phyloP scores from a whole-genome alignment of 2,888 invertebrate species.

The Lochmaea capreae region DNA sequence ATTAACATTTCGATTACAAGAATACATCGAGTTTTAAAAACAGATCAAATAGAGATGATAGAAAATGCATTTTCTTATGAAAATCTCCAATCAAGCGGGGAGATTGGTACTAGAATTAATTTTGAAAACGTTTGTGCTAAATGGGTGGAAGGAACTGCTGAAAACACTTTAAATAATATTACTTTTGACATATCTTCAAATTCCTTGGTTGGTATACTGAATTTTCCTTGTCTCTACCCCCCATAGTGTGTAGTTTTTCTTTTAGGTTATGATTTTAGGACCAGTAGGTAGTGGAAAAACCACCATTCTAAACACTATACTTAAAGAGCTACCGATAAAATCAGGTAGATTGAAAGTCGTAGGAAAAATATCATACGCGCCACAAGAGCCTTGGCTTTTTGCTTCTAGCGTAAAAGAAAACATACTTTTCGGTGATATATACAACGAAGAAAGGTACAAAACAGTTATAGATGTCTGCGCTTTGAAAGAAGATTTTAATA shows the following conservation, averaged over 20 bases:
- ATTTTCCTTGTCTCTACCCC: too few species aligned
- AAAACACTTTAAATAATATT: conserved; percentile 65
- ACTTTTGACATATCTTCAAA: conserved; percentile 60
- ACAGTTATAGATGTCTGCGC: conserved; percentile 75
- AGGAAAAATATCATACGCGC: conserved; percentile 70
- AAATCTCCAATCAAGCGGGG: conserved; percentile 59
- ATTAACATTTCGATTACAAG: conserved; percentile 80
- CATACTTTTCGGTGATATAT: conserved; percentile 78
- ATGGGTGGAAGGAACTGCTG: conserved; percentile 67
- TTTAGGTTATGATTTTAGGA: conserved; percentile 71
- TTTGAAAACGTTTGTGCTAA: conserved; percentile 75
- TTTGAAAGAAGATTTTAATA: conserved; percentile 76
- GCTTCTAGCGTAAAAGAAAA: conserved; percentile 77
- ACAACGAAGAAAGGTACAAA: conserved; percentile 71
- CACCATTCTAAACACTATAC: conserved; percentile 65
- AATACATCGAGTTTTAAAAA: conserved; percentile 71
- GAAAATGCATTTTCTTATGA: background rate
- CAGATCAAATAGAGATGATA: conserved; percentile 64
- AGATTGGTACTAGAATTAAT: conserved; percentile 58
- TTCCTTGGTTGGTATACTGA: conserved; percentile 57
- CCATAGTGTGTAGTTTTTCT: background rate
- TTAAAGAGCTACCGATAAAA: conserved; percentile 65
- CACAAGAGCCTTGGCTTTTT: conserved; percentile 76
- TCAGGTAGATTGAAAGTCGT: conserved; percentile 65
- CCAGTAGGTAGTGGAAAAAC: conserved; percentile 78